Evolutionary conservation across 2,797 vertebrate genomes (phyloP), one percentile per base, ranked within the genome.

Genomic region (Adelosebastes latens): DNA sequence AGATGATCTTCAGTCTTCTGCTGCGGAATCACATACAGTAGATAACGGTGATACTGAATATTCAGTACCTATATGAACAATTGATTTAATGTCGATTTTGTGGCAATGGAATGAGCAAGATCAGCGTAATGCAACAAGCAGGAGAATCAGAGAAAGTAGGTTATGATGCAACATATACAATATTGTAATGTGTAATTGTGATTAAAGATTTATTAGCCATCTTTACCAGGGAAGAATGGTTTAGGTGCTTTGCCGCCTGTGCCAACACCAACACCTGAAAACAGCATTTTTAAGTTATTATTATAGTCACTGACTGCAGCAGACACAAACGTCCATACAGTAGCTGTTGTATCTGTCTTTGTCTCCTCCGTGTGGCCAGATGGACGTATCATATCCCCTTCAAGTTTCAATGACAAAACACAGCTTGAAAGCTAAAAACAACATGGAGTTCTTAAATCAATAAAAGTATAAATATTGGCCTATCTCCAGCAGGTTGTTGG

Each of bases 171-270:
- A 42, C 4, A 74, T 22, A 24, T 8, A 39, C 2, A 58, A 66
- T 25, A 46, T 16, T 14, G 4, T 25, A 24, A 61, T 56, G 39
- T 42, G 39, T 8, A 31, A 16, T 49, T 46, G 4, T 27, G 34
- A 59, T 34, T 24, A 2, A 69, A 59, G 10, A 42, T 46, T 60
- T 60, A 14, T 55, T 16, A 39, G 1, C 18, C 14, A 34, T 71
- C 4, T 70, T 86, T 89, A 95, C 94, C 94, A 90, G 89, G 92
- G 22, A 87, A 0, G 12, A 84, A 67, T 29, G 88, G 91, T 87
- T 95, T 96, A 25, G 93, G 90, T 32, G 83, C 29, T 92, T 96
- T 95, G 8, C 52, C 89, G 6, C 72, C 89, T 70, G 89, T 52
- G 4, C 87, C 90, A 39, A 71, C 84, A 60, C 86, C 88, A 77